Percentiles rank a stretch among this genome's conserved stretches.
Evolutionary conservation across 2,797 vertebrate genomes (phyloP).

Genomic region (Anguilla pacifica): DNA sequence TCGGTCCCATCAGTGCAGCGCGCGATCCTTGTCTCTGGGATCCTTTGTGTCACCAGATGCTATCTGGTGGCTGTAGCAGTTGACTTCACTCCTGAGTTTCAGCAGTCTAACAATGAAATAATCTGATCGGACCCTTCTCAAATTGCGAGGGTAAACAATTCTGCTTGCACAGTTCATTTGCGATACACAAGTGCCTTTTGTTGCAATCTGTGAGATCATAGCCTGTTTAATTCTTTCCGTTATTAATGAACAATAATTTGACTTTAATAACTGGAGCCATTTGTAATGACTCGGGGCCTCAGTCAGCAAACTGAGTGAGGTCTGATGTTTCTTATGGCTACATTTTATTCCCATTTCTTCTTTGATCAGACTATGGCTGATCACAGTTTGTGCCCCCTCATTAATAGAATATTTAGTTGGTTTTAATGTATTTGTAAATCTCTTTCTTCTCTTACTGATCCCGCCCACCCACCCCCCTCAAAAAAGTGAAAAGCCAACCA

Average conservation of each 20-base stretch:
- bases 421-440: neutral
- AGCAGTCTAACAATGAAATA: slow-evolving; percentile 68
- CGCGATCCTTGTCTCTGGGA: slow-evolving; percentile 56
- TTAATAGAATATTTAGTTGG: neutral
- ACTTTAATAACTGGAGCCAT: slow-evolving; percentile 17
- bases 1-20: slow-evolving; percentile 58
- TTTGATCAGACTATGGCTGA: neutral
- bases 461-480: neutral
- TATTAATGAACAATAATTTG: slow-evolving; percentile 16
- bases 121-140: slow-evolving; percentile 73
- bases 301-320: neutral
- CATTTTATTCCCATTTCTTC: neutral
- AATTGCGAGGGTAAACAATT: slow-evolving; percentile 64
- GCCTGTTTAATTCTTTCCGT: slow-evolving; percentile 13
- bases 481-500: neutral
- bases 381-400: neutral
- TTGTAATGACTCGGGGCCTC: neutral
- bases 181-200: slow-evolving; percentile 66
- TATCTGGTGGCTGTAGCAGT: slow-evolving; percentile 72
- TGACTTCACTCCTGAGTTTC: slow-evolving; percentile 65
- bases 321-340: neutral
- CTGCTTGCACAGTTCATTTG: slow-evolving; percentile 73
- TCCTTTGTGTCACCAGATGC: slow-evolving; percentile 66
- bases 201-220: slow-evolving; percentile 10
- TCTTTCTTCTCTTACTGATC: neutral